phyloP scores from a whole-genome alignment of 2,888 invertebrate species.

The Melieria picta region DNA sequence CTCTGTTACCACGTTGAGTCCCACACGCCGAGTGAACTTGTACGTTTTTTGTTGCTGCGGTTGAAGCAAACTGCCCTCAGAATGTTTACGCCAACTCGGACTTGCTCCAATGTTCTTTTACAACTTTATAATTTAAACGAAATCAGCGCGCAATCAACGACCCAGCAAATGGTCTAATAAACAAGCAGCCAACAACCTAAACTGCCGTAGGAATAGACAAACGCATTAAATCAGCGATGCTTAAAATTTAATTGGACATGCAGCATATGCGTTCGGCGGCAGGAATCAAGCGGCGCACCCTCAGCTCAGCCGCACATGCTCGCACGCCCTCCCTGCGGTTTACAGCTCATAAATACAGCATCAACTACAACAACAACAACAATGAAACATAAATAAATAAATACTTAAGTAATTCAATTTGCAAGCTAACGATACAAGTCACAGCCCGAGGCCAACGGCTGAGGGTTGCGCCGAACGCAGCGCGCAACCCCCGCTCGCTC shows the following conservation, averaged over 20 bases:
- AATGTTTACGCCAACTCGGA: no score
- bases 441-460: slow-evolving; percentile 34
- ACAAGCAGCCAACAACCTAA: background rate
- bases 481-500: no score
- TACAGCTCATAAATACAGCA: background rate
- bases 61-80: no score
- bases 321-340: no score
- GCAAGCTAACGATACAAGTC: slow-evolving; percentile 50
- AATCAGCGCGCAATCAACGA: slow-evolving; percentile 18
- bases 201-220: background rate
- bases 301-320: no score
- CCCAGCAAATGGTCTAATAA: background rate
- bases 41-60: background rate
- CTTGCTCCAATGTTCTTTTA: slow-evolving; percentile 25
- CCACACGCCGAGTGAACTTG: no score
- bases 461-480: no score
- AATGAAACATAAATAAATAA: slow-evolving; percentile 45
- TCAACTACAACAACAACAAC: slow-evolving; percentile 12
- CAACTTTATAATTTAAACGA: slow-evolving; percentile 31
- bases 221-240: slow-evolving; percentile 42
- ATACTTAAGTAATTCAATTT: slow-evolving; percentile 50
- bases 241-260: slow-evolving; percentile 50
- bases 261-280: slow-evolving; percentile 42
- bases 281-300: no score
- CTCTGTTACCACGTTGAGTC: no score